Evolutionary conservation across 2,113 vertebrate species (phyloP).

Genomic region (Nyctereutes procyonoides): DNA sequence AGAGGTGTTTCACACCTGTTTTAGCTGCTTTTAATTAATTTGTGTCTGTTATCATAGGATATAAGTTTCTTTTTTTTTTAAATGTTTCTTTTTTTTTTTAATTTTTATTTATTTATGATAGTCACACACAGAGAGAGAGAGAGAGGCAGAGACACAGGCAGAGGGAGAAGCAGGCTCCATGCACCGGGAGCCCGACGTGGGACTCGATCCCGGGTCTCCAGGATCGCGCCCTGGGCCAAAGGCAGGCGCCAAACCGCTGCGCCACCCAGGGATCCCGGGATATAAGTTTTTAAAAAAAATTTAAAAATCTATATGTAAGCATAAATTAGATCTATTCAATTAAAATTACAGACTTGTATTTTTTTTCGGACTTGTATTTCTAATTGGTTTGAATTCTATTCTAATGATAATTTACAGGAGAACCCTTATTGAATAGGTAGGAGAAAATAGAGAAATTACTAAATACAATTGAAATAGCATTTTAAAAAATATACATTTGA

Average conservation of each 20-base stretch:
- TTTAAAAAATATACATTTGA: background rate
- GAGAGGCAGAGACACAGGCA: no score
- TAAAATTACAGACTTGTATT: slow-evolving; percentile 4
- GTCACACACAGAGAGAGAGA: no score
- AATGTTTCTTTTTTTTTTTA: no score
- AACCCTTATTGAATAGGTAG: background rate
- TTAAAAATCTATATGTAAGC: background rate
- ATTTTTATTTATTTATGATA: no score
- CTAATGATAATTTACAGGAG: background rate
- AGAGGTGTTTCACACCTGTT: background rate
- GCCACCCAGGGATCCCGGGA: no score
- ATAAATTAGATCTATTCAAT: background rate
- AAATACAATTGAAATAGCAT: background rate
- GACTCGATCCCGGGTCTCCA: no score
- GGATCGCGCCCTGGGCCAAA: no score
- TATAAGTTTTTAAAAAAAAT: background rate
- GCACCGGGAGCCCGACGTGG: no score
- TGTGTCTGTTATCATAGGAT: background rate
- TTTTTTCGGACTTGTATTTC: background rate
- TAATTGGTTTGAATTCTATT: background rate
- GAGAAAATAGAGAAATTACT: background rate
- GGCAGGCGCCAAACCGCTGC: no score
- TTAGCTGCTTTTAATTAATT: background rate
- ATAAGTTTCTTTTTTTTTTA: no score
- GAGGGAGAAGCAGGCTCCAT: no score